Conservation (phyloP, 2,113 vertebrate species). For the Menura novaehollandiae region DNA sequence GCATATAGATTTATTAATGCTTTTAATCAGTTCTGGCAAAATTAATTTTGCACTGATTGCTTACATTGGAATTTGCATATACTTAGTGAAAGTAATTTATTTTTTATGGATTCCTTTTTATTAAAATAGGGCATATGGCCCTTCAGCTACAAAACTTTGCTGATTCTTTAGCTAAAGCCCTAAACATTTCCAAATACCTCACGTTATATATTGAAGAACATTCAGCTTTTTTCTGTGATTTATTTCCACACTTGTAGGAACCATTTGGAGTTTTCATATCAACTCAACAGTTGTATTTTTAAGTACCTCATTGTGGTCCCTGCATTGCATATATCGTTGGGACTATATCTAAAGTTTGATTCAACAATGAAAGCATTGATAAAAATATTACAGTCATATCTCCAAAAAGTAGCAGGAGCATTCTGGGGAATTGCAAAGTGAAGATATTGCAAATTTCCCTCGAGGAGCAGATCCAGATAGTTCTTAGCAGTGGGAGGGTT, state of each 20-base stretch:
- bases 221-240: slow-evolving; percentile 58
- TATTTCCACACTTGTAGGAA: slow-evolving; percentile 60
- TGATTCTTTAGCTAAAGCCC: slow-evolving; percentile 74
- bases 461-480: slow-evolving; percentile 24
- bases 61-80: slow-evolving; percentile 99
- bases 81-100: slow-evolving; percentile 97
- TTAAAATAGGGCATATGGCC: slow-evolving; percentile 89
- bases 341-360: slow-evolving; percentile 50
- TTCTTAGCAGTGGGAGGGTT: not conserved
- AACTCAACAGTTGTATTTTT: slow-evolving; percentile 25
- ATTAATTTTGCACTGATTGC: slow-evolving; percentile 99
- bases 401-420: slow-evolving; percentile 47
- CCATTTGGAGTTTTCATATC: slow-evolving; percentile 38
- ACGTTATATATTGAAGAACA: slow-evolving; percentile 45
- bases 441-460: slow-evolving; percentile 55
- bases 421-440: slow-evolving; percentile 52
- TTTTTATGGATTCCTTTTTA: slow-evolving; percentile 98
- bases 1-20: slow-evolving; percentile 99
- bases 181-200: slow-evolving; percentile 59
- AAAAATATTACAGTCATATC: slow-evolving; percentile 61
- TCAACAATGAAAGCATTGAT: slow-evolving; percentile 57
- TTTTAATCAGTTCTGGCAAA: slow-evolving; percentile 99
- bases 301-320: slow-evolving; percentile 44
- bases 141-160: slow-evolving; percentile 84
- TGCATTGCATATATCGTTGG: slow-evolving; percentile 28